Percentiles rank a stretch among this genome's conserved stretches.
Conservation (phyloP, 2,888 invertebrate genomes). For the Plebejus argus region DNA sequence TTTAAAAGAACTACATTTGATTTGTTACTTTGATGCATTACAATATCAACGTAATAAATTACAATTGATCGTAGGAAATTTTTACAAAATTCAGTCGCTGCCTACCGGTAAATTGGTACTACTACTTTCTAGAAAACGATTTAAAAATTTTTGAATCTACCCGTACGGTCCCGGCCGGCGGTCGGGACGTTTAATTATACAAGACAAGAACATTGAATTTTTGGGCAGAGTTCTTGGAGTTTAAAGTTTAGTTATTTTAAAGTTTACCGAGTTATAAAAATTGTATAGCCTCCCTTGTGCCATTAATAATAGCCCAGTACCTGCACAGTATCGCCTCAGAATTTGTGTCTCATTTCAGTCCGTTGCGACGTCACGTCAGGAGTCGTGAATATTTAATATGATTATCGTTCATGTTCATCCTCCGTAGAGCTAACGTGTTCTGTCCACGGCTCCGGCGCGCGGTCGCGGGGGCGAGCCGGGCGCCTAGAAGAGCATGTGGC, state of each 20-base stretch:
- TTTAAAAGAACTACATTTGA: constrained; percentile 56
- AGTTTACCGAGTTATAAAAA: constrained; percentile 51
- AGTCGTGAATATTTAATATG: constrained; percentile 45
- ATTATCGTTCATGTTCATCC: constrained; percentile 48
- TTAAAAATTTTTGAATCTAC: constrained; percentile 66
- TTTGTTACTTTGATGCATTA: constrained; percentile 58
- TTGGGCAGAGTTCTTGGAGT: constrained; percentile 66
- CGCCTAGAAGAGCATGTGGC: constrained; percentile 79
- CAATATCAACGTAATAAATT: constrained; percentile 61
- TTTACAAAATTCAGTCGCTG: constrained; percentile 79
- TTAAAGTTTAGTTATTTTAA: constrained; percentile 46
- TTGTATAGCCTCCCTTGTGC: constrained; percentile 73
- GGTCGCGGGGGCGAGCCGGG: constrained; percentile 36
- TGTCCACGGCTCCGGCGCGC: constrained; percentile 34
- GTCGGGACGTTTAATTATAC: constrained; percentile 55
- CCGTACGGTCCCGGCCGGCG: constrained; percentile 55
- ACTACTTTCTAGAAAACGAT: constrained; percentile 73
- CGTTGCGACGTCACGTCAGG: constrained; percentile 59
- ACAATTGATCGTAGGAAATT: constrained; percentile 68
- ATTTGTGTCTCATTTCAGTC: constrained; percentile 56
- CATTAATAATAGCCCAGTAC: constrained; percentile 70
- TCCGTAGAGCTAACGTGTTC: constrained; percentile 56
- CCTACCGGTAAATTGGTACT: constrained; percentile 73
- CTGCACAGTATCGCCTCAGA: constrained; percentile 52
- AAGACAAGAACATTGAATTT: constrained; percentile 53